Evolutionary conservation across 2,113 vertebrate species (phyloP).

Genomic region (Microcebus murinus): DNA sequence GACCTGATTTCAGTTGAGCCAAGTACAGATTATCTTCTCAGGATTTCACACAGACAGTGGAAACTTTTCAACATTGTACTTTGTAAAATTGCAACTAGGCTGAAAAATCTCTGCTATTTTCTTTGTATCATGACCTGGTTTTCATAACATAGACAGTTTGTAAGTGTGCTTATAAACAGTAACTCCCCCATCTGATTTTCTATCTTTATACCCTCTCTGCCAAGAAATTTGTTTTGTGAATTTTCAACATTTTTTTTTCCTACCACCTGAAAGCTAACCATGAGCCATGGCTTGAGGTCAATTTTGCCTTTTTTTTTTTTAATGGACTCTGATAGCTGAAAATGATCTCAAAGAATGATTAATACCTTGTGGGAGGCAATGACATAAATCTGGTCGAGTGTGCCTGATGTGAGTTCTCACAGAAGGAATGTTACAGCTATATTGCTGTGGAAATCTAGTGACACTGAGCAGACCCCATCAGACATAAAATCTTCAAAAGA

Average conservation of each 20-base stretch:
- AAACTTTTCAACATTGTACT: conserved; percentile 79
- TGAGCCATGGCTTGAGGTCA: conserved; percentile 68
- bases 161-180: conserved; percentile 67
- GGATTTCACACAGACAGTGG: conserved; percentile 77
- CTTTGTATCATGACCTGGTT: conserved; percentile 73
- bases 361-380: conserved; percentile 80
- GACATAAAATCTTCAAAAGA: conserved; percentile 79
- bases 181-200: conserved; percentile 59
- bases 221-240: conserved; percentile 77
- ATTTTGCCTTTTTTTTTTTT: conserved; percentile 73
- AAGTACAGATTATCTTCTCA: conserved; percentile 79
- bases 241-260: conserved; percentile 71
- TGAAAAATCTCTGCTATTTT: conserved; percentile 85
- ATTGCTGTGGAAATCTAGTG: conserved; percentile 79
- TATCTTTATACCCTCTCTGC: conserved; percentile 60
- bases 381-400: conserved; percentile 86
- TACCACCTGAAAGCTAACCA: conserved; percentile 78
- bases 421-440: conserved; percentile 82
- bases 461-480: conserved; percentile 84
- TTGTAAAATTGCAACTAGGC: conserved; percentile 79
- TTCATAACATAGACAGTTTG: conserved; percentile 78
- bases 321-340: conserved; percentile 80
- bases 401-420: conserved; percentile 79
- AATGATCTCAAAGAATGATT: conserved; percentile 85
- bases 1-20: conserved; percentile 57